Evolutionary conservation across 2,888 invertebrate species (phyloP).

Genomic region (Tuta absoluta): DNA sequence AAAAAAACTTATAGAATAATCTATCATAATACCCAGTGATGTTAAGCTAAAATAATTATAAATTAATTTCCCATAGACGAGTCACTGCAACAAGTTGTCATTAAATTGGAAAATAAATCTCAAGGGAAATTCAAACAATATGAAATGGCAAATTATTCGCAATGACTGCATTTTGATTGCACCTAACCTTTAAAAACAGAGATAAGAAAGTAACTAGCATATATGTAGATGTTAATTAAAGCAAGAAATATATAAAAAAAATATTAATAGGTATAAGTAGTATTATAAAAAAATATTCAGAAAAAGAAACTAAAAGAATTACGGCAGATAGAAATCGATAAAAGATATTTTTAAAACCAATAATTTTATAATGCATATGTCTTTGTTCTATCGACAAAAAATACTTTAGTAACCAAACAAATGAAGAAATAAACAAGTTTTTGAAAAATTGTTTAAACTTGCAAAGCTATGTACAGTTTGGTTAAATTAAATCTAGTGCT

Average conservation of each 20-base stretch:
- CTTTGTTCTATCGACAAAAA: too few species aligned
- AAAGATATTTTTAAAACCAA: too few species aligned
- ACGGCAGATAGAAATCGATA: too few species aligned
- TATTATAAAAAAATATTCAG: neutral
- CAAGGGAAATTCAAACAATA: neutral
- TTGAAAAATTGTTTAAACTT: too few species aligned
- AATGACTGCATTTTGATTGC: slow-evolving; percentile 54
- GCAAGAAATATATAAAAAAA: neutral
- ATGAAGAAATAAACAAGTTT: too few species aligned
- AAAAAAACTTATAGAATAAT: slow-evolving; percentile 10
- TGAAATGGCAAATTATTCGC: slow-evolving; percentile 74
- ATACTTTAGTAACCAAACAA: too few species aligned
- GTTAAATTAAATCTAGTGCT: slow-evolving; percentile 26
- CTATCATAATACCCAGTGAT: slow-evolving; percentile 31
- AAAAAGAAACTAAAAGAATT: neutral
- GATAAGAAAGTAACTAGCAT: slow-evolving; percentile 25
- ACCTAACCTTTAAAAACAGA: slow-evolving; percentile 45
- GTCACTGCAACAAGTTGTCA: slow-evolving; percentile 77
- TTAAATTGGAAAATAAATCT: slow-evolving; percentile 39
- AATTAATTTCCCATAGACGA: slow-evolving; percentile 52
- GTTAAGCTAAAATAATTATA: slow-evolving; percentile 36
- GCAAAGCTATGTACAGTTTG: slow-evolving; percentile 22
- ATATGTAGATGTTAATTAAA: too few species aligned
- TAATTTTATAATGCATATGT: too few species aligned
- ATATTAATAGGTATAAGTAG: neutral